Percentiles rank a stretch among this genome's conserved stretches.
phyloP scores from a whole-genome alignment of 2,113 vertebrate species.

The Phocoena phocoena region DNA sequence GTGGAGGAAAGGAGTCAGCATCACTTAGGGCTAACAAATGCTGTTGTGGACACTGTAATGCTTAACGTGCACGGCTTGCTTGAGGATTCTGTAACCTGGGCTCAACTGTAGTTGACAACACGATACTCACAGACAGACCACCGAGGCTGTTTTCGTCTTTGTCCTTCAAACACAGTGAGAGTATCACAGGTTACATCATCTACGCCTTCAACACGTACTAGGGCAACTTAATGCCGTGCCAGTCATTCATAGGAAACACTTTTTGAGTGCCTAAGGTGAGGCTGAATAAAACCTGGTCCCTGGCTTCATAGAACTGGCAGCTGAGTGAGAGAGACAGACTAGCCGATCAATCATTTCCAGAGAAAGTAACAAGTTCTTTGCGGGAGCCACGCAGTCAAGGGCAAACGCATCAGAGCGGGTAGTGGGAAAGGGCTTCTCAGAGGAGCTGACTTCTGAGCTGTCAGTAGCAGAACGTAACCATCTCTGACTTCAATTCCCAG shows the following conservation, averaged over 20 bases:
- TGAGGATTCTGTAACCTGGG: background rate
- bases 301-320: background rate
- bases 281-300: background rate
- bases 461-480: background rate
- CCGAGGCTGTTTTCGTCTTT: background rate
- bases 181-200: background rate
- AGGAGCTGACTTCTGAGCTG: background rate
- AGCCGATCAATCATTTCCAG: background rate
- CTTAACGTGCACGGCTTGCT: background rate
- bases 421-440: background rate
- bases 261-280: background rate
- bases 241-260: background rate
- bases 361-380: background rate
- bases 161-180: background rate
- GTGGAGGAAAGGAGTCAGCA: background rate
- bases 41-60: rapidly evolving
- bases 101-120: background rate
- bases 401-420: rapidly evolving
- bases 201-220: background rate
- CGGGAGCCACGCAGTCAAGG: background rate
- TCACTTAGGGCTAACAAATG: background rate
- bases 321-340: background rate
- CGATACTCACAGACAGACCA: background rate
- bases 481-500: background rate
- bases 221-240: background rate